phyloP scores from a whole-genome alignment of 2,113 vertebrate species.

The Gallinago undulata region DNA sequence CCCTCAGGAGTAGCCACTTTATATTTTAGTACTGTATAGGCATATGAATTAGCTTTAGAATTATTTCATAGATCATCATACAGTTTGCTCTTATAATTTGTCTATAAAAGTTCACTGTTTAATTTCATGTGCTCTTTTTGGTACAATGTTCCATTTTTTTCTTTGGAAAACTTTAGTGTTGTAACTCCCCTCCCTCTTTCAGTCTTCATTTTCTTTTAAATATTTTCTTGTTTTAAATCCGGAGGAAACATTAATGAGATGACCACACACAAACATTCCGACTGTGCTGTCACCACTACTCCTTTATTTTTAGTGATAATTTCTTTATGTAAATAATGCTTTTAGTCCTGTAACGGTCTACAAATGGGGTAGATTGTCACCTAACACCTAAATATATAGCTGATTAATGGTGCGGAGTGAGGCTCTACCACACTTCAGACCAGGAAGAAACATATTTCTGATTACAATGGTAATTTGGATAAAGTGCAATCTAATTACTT shows the following conservation, averaged over 20 bases:
- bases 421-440: background rate
- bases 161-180: background rate
- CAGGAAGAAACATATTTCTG: background rate
- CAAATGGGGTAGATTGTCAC: background rate
- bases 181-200: background rate
- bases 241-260: background rate
- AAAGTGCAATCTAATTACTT: background rate
- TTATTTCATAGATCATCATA: conserved; percentile 12
- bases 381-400: background rate
- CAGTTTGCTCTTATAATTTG: background rate
- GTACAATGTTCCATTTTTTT: background rate
- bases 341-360: background rate
- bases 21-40: conserved; percentile 19
- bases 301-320: background rate
- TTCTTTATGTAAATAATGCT: background rate
- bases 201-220: background rate
- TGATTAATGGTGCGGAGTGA: background rate
- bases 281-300: background rate
- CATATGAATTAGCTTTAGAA: conserved; percentile 50
- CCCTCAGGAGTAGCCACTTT: conserved; percentile 61
- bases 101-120: background rate
- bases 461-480: background rate
- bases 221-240: background rate
- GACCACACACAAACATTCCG: background rate
- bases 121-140: background rate